Conservation (phyloP, 2,888 invertebrate genomes). For the Chorisops tibialis region DNA sequence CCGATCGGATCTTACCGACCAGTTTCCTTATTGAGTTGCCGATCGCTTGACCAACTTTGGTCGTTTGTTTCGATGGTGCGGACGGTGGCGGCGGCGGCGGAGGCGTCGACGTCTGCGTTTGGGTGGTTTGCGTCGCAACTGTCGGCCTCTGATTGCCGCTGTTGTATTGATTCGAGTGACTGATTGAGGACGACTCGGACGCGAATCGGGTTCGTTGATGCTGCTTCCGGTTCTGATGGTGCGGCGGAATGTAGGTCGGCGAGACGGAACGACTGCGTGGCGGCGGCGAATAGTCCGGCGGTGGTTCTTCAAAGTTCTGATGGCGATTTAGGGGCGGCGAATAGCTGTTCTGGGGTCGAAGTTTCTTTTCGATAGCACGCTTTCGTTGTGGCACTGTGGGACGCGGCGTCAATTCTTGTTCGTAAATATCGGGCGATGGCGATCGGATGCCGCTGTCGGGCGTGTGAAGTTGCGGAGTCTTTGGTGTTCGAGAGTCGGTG, state of each 20-base stretch:
- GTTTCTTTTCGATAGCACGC: constrained; percentile 58
- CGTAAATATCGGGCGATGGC: constrained; percentile 35
- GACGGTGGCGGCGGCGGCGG: constrained; percentile 36
- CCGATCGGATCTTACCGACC: constrained; percentile 78
- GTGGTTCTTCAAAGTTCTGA: constrained; percentile 59
- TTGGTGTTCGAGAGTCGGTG: constrained; percentile 57
- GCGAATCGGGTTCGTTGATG: constrained; percentile 73
- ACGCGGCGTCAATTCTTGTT: constrained; percentile 42
- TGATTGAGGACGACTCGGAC: constrained; percentile 45
- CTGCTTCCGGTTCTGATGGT: constrained; percentile 56
- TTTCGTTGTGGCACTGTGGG: constrained; percentile 67
- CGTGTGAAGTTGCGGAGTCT: constrained; percentile 44
- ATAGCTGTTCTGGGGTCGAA: constrained; percentile 48
- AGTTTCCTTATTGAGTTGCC: constrained; percentile 79
- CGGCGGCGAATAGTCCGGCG: constrained; percentile 70
- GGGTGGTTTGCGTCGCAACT: constrained; percentile 43
- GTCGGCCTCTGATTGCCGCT: constrained; percentile 37
- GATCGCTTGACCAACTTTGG: constrained; percentile 60
- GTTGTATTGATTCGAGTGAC: constrained; percentile 32
- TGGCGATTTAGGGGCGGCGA: constrained; percentile 50
- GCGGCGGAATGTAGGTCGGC: constrained; percentile 43
- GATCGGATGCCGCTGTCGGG: constrained; percentile 37
- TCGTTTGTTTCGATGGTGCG: constrained; percentile 48
- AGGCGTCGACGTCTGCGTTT: constrained; percentile 51
- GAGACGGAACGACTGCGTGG: constrained; percentile 49